These are phyloP conservation scores for Phalacrocorax brasilianus DNA, from an alignment of 2,113 vertebrate genomes.

Conservation along the genomic window DNA sequence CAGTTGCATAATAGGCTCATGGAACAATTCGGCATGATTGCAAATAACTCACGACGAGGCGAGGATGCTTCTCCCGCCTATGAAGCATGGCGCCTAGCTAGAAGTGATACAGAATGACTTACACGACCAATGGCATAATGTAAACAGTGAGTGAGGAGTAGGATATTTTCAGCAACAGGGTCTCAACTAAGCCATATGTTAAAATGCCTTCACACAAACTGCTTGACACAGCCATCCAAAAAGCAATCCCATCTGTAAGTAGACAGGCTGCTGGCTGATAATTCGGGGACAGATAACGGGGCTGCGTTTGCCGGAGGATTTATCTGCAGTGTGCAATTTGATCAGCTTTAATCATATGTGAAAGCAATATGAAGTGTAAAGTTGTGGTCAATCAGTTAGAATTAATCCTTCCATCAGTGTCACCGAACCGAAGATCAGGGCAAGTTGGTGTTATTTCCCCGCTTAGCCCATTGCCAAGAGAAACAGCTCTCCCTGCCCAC, in stretches of 20 bases:
- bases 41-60: neutral
- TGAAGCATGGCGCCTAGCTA: neutral
- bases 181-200: constrained; percentile 3
- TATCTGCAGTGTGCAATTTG: neutral
- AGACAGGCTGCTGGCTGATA: neutral
- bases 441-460: neutral
- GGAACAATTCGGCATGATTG: neutral
- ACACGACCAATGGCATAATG: neutral
- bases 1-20: neutral
- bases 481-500: neutral
- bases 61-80: neutral
- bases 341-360: constrained; percentile 45
- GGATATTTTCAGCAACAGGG: neutral
- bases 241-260: neutral
- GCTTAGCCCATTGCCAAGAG: neutral
- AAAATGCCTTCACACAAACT: neutral
- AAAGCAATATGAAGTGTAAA: constrained; percentile 23
- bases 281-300: neutral
- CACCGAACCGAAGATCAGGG: neutral
- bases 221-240: neutral
- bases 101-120: neutral
- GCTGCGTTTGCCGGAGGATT: neutral
- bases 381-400: constrained; percentile 48
- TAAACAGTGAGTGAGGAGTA: neutral
- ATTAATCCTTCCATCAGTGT: constrained; percentile 46